Evolutionary conservation across 2,888 invertebrate species (phyloP).

Genomic region (Leptopterna dolabrata): DNA sequence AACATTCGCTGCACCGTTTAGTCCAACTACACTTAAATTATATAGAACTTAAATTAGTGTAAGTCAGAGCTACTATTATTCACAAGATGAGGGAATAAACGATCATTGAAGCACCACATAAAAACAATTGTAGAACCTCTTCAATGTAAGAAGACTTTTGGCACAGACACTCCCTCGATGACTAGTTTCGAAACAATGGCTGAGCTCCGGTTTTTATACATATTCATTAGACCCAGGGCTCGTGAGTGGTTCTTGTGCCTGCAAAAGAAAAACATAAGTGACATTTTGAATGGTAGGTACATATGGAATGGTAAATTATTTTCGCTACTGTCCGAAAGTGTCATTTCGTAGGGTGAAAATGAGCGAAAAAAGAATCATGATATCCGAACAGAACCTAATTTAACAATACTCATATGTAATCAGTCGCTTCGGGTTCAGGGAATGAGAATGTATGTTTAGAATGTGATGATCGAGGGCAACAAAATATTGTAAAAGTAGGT

Average conservation of each 20-base stretch:
- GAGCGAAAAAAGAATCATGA: too few species aligned
- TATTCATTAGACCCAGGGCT: conserved; percentile 83
- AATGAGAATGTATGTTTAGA: too few species aligned
- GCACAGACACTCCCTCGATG: conserved; percentile 40
- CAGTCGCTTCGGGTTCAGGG: too few species aligned
- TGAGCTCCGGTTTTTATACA: conserved; percentile 70
- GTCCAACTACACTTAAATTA: neutral
- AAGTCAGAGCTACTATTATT: neutral
- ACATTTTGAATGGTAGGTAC: too few species aligned
- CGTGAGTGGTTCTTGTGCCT: conserved; percentile 87
- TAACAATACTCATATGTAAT: too few species aligned
- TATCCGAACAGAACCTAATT: too few species aligned
- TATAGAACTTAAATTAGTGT: neutral
- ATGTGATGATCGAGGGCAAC: too few species aligned
- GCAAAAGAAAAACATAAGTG: conserved; percentile 67
- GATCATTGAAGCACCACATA: neutral
- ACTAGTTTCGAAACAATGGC: conserved; percentile 26
- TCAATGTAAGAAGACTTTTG: conserved; percentile 16
- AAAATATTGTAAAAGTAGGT: too few species aligned
- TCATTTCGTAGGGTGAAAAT: too few species aligned
- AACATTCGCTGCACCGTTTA: neutral
- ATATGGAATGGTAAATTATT: too few species aligned
- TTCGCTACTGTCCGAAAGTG: too few species aligned
- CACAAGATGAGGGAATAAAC: conserved; percentile 8
- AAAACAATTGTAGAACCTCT: neutral